These are phyloP conservation scores for Cirrhinus mrigala DNA, from an alignment of 2,797 vertebrate species.

Conservation along the genomic window DNA sequence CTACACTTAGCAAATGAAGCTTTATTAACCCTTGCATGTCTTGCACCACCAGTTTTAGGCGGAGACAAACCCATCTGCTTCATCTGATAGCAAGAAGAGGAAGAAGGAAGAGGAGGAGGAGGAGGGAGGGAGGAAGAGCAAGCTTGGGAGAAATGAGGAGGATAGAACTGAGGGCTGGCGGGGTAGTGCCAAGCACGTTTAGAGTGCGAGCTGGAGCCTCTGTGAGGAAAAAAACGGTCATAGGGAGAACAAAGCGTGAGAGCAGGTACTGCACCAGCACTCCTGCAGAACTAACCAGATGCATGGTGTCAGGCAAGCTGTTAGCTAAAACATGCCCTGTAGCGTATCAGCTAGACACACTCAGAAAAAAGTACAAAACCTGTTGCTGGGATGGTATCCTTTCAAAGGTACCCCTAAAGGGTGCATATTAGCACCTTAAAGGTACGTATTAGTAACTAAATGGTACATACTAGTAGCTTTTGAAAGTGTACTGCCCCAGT, in stretches of 20 bases:
- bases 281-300: constrained; percentile 8
- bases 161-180: constrained; percentile 42
- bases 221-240: constrained; percentile 49
- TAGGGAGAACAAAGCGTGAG: constrained; percentile 44
- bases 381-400: not conserved
- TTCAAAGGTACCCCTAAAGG: not conserved
- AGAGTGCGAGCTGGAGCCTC: constrained; percentile 53
- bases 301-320: constrained; percentile 21
- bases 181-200: constrained; percentile 51
- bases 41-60: constrained; percentile 72
- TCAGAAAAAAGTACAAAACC: not conserved
- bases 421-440: not conserved
- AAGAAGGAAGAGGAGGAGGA: constrained; percentile 61
- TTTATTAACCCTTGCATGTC: constrained; percentile 79
- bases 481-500: not conserved
- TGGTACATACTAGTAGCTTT: not conserved
- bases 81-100: constrained; percentile 67
- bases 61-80: constrained; percentile 75
- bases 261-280: constrained; percentile 15
- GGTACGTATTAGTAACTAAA: not conserved
- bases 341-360: not conserved
- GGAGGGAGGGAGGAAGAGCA: constrained; percentile 69
- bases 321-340: constrained; percentile 21
- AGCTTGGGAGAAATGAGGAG: constrained; percentile 69
- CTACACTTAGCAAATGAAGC: constrained; percentile 78